Conservation (phyloP, 2,888 invertebrate species). For the Catocala nupta region DNA sequence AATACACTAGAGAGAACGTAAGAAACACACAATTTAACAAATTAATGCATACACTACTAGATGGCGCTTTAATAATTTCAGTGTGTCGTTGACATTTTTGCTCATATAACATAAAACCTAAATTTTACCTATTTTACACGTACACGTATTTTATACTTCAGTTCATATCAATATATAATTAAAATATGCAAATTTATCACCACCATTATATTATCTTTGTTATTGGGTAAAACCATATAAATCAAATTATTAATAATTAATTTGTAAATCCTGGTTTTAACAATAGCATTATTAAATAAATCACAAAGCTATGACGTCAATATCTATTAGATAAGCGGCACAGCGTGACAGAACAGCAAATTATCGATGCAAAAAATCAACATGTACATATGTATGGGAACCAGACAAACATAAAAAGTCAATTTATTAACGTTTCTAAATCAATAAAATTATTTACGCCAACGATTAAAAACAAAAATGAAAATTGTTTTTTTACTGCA, state of each 20-base stretch:
- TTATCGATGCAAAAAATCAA: conserved; percentile 35
- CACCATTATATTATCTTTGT: not conserved
- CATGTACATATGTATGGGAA: conserved; percentile 15
- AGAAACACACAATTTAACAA: not conserved
- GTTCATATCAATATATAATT: no score
- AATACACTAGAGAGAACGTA: not conserved
- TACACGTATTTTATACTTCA: no score
- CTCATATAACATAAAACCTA: no score
- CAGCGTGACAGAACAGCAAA: conserved; percentile 31
- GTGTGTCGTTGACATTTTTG: no score
- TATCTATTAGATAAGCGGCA: conserved; percentile 33
- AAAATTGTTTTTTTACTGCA: conserved; percentile 57
- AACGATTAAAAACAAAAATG: conserved; percentile 54
- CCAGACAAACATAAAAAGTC: conserved; percentile 51
- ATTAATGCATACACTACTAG: not conserved
- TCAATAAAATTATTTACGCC: conserved; percentile 59
- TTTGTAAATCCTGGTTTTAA: conserved; percentile 16
- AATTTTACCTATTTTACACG: no score
- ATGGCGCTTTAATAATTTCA: conserved; percentile 5
- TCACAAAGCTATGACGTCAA: conserved; percentile 42
- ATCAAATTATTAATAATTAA: not conserved
- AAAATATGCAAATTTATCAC: not conserved
- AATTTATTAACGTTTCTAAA: conserved; percentile 60
- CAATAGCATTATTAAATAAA: conserved; percentile 18
- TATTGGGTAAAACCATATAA: not conserved